Conservation (phyloP, 2,888 invertebrate genomes). For the Ormyrus pomaceus region DNA sequence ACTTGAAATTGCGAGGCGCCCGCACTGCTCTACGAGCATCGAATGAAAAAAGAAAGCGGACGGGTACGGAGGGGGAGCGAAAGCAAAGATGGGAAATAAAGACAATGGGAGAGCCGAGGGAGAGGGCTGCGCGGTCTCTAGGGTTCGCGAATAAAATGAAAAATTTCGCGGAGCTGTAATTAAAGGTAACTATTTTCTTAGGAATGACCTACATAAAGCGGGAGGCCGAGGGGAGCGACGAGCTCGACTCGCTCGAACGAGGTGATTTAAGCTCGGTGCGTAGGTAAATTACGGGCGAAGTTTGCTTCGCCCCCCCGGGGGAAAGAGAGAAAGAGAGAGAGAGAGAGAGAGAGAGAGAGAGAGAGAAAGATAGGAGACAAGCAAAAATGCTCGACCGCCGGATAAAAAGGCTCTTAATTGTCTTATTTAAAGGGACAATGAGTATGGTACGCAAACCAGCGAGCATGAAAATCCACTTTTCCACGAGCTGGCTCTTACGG, state of each 20-base stretch:
- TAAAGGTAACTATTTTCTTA: conserved; percentile 45
- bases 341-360: not conserved
- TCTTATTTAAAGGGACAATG: conserved; percentile 58
- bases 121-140: conserved; percentile 22
- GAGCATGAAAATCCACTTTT: conserved; percentile 55
- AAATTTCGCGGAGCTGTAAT: conserved; percentile 32
- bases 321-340: not conserved
- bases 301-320: conserved; percentile 6
- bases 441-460: conserved; percentile 32
- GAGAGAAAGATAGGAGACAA: not conserved
- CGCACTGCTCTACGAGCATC: conserved; percentile 14
- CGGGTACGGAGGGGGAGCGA: not conserved
- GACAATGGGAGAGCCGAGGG: conserved; percentile 23
- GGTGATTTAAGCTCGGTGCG: conserved; percentile 41
- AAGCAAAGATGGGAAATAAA: conserved; percentile 24
- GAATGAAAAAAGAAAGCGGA: conserved; percentile 13
- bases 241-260: not conserved
- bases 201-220: conserved; percentile 15
- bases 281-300: conserved; percentile 40
- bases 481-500: not conserved
- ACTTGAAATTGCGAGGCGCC: conserved; percentile 62
- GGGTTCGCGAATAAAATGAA: conserved; percentile 23
- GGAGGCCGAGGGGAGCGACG: not conserved
- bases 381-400: conserved; percentile 19
- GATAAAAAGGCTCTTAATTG: conserved; percentile 55